These are phyloP conservation scores for Rhizomys pruinosus DNA, from an alignment of 2,113 vertebrate genomes.

Conservation along the genomic window DNA sequence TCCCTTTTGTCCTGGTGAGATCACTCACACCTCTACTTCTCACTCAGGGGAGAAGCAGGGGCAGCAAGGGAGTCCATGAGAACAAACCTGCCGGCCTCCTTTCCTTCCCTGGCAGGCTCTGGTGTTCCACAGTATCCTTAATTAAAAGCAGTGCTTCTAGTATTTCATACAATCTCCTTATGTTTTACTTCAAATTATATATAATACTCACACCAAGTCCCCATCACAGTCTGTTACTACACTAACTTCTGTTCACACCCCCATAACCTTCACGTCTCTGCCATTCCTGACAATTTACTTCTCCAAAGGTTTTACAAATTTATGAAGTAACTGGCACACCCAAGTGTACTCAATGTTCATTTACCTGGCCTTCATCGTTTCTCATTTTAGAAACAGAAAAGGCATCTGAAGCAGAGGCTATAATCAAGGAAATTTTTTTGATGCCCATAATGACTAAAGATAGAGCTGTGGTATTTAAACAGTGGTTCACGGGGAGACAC, in stretches of 20 bases:
- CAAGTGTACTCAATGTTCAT: not conserved
- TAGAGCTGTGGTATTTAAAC: not conserved
- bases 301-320: not conserved
- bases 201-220: not conserved
- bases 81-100: not conserved
- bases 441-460: not conserved
- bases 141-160: not conserved
- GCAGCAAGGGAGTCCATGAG: not conserved
- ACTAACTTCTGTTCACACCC: not conserved
- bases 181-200: constrained; percentile 17
- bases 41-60: not conserved
- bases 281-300: not conserved
- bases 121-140: not conserved
- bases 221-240: not conserved
- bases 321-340: not conserved
- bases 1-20: not conserved
- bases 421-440: not conserved
- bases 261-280: not conserved
- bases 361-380: not conserved
- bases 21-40: not conserved
- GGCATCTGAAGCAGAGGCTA: not conserved
- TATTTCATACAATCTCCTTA: not conserved
- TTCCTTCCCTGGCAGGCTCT: not conserved
- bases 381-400: constrained; percentile 25
- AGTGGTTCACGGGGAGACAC: not conserved